Percentiles rank a stretch among this genome's conserved stretches.
These are phyloP conservation scores for Oreortyx pictus DNA, from an alignment of 2,797 vertebrate species.

Conservation along the genomic window DNA sequence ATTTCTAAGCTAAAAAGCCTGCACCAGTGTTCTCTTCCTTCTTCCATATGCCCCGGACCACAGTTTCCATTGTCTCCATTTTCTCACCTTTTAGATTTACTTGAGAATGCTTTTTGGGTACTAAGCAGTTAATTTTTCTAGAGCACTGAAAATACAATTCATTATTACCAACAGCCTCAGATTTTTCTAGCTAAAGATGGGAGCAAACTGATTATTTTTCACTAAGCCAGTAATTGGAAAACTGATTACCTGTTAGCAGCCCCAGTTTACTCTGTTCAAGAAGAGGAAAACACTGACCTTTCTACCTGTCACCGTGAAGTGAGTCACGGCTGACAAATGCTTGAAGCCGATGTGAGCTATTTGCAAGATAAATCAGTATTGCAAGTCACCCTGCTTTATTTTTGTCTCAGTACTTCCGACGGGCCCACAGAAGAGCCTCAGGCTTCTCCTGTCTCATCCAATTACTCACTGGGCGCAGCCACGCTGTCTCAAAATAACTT, in stretches of 20 bases:
- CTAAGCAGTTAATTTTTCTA: not conserved
- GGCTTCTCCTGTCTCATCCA: slow-evolving; percentile 20
- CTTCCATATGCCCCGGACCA: not conserved
- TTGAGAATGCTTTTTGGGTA: not conserved
- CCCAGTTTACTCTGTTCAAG: not conserved
- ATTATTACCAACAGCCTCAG: not conserved
- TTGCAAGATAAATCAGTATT: slow-evolving; percentile 23
- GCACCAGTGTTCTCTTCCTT: not conserved
- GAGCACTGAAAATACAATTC: not conserved
- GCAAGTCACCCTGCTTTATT: not conserved
- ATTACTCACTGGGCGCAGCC: not conserved
- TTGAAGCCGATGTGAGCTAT: not conserved
- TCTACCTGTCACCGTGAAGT: not conserved
- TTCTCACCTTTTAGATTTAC: not conserved
- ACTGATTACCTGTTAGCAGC: slow-evolving; percentile 20
- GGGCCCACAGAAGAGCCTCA: not conserved
- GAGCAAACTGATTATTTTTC: not conserved
- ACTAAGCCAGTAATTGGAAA: not conserved
- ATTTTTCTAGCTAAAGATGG: not conserved
- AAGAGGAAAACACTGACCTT: slow-evolving; percentile 43
- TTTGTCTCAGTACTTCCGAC: not conserved
- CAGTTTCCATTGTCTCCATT: not conserved
- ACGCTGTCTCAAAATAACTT: not conserved
- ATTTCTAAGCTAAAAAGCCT: not conserved
- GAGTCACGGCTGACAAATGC: slow-evolving; percentile 17